phyloP scores from a whole-genome alignment of 2,888 invertebrate genomes.

The Hydrotaea diabolus region DNA sequence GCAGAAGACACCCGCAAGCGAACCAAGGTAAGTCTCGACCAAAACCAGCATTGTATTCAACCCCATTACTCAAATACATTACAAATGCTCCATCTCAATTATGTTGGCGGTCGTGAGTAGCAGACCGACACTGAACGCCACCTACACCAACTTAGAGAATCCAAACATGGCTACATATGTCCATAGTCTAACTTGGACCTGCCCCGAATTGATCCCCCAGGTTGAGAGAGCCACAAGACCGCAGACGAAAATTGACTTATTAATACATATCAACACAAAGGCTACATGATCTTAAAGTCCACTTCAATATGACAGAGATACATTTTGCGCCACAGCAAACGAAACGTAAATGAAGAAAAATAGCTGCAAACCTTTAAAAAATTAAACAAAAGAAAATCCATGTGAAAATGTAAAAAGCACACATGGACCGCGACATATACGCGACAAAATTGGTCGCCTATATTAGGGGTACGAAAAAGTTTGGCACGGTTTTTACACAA shows the following conservation, averaged over 20 bases:
- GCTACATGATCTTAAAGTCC: constrained; percentile 38
- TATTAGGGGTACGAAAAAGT: constrained; percentile 14
- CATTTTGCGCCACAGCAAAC: neutral
- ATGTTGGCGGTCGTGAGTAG: neutral
- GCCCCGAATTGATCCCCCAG: no score
- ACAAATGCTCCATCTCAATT: constrained; percentile 16
- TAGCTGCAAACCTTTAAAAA: constrained; percentile 42
- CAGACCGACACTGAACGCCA: neutral
- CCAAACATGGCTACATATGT: no score
- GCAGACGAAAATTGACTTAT: constrained; percentile 4
- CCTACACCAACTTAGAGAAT: neutral
- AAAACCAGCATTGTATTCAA: no score
- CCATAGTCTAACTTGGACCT: no score
- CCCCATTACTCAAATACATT: neutral
- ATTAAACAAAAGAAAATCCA: constrained; percentile 27
- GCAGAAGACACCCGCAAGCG: neutral
- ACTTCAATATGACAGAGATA: constrained; percentile 14
- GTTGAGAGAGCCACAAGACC: no score
- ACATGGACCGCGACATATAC: no score
- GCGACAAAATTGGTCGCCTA: neutral
- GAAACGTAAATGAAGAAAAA: constrained; percentile 50
- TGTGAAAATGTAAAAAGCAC: neutral
- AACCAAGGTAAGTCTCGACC: neutral
- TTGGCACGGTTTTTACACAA: no score
- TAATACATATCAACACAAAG: constrained; percentile 55